Conservation (phyloP, 2,113 vertebrate genomes). For the Amblyornis subalaris region DNA sequence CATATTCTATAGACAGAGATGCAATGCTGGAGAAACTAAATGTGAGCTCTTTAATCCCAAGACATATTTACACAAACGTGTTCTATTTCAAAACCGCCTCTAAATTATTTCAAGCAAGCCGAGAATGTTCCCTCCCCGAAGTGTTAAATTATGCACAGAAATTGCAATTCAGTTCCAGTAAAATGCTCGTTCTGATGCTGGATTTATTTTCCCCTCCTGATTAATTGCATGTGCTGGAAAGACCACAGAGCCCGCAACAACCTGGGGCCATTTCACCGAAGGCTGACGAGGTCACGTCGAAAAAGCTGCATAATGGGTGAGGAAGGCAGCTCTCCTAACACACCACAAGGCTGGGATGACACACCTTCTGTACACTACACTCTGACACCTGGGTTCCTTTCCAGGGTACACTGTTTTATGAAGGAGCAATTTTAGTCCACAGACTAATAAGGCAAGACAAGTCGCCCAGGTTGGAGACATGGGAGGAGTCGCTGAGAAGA, state of each 20-base stretch:
- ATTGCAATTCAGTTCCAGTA: constrained; percentile 21
- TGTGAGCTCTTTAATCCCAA: constrained; percentile 1
- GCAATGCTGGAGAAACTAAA: background rate
- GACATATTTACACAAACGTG: background rate
- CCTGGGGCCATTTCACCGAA: background rate
- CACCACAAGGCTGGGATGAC: background rate
- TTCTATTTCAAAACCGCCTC: constrained; percentile 16
- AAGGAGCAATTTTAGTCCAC: constrained; percentile 28
- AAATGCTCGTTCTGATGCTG: constrained; percentile 16
- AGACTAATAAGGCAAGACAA: constrained; percentile 11
- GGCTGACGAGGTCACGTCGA: background rate
- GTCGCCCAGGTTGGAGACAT: constrained; percentile 11
- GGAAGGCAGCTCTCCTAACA: background rate
- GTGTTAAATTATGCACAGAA: constrained; percentile 59
- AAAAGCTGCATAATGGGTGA: background rate
- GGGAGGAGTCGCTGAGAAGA: constrained; percentile 32
- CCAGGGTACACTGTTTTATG: background rate
- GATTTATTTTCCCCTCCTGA: constrained; percentile 49
- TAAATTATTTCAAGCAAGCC: constrained; percentile 34
- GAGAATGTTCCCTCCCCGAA: background rate
- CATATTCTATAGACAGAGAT: background rate
- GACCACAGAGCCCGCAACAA: background rate
- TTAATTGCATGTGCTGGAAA: constrained; percentile 30
- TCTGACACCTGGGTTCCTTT: background rate
- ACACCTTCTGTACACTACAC: constrained; percentile 51